Evolutionary conservation across 2,113 vertebrate species (phyloP), one percentile per base, ranked within the genome.

Genomic region (Cebidichthys violaceus): DNA sequence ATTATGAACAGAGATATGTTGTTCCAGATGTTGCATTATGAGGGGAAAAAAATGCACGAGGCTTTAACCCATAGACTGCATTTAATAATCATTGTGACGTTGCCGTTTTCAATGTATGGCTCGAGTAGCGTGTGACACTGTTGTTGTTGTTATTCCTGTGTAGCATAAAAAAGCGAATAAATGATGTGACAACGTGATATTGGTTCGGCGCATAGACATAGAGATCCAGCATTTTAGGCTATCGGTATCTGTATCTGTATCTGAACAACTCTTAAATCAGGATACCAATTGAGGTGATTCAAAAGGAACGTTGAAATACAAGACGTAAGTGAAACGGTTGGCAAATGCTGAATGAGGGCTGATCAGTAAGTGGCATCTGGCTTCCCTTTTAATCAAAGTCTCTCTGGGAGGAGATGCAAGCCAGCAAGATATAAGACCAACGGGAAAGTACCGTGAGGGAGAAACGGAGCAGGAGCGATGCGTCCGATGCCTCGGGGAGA

Each of bases 321-420:
- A 81, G 24, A 50, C 47, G 59, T 39, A 70, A 62, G 27, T 81
- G 68, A 84, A 72, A 78, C 22, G 27, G 20, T 39, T 55, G 57
- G 62, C 64, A 83, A 81, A 87, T 37, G 76, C 70, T 71, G 78
- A 50, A 33, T 47, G 50, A 70, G 45, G 22, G n/a, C 52, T 84
- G 79, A 90, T 87, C 81, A 81, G 39, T 86, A 31, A 85, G 37
- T 3, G 27, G 29, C 47, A 71, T 72, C 70, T 71, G 14, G 35
- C 57, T 70, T 33, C 8, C 29, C 59, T 75, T 75, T 71, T 85
- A 86, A 86, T 85, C 76, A 86, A 39, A 77, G 70, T 43, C 77
- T 54, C 17, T 68, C 37, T 59, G 22, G 33, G 37, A 41, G 41
- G 35, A 27, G 18, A 4, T n/a, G 39, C 13, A 47, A 81, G 52